Evolutionary conservation across 1,140 invertebrate genomes (phyloP), one percentile per base, ranked within the genome.

Genomic region (Steinernema khuongi): DNA sequence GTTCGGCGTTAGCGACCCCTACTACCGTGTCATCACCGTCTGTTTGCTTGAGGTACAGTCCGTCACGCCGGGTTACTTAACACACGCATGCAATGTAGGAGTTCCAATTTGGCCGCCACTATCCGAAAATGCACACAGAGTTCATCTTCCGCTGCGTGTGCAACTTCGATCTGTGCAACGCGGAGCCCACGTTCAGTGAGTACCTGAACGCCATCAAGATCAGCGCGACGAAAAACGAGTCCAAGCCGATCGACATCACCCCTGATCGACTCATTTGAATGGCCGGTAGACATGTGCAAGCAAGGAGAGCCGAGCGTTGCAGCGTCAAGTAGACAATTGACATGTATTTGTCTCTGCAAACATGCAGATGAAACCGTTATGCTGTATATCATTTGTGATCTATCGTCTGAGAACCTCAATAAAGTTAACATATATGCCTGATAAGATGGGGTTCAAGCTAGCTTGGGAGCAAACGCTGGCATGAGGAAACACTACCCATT

Each of bases 81-180:
- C 50, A 17, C 50, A 17, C n/a, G n/a, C n/a, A n/a, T n/a, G n/a
- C 4, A 60, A 60, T 60, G 4, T 22, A 60, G 50, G 50, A 60
- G 19, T 60, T 60, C 19, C 50, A 22, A 2, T 60, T 60, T 26
- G 50, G 50, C 19, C 50, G 19, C 19, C 50, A 60, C 11, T 22
- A 60, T 26, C 50, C 50, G 50, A 60, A 60, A 22, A 60, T 60
- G 50, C 50, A 60, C 7, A 60, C 7, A 2, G 50, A 60, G 22
- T 60, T 60, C 19, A 22, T 60, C 2, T 60, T 60, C 22, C 50
- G 50, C 4, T 60, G 50, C 22, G 50, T 60, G 7, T 60, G 50
- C 50, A 60, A 60, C 50, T 60, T 60, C 19, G 50, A 60, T 22
- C 50, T 60, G 7, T 60, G 50, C 50, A 60, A 60, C 50, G 50